Evolutionary conservation across 2,113 vertebrate species (phyloP), one percentile per base, ranked within the genome.

Genomic region (Microcebus ravelobensis): DNA sequence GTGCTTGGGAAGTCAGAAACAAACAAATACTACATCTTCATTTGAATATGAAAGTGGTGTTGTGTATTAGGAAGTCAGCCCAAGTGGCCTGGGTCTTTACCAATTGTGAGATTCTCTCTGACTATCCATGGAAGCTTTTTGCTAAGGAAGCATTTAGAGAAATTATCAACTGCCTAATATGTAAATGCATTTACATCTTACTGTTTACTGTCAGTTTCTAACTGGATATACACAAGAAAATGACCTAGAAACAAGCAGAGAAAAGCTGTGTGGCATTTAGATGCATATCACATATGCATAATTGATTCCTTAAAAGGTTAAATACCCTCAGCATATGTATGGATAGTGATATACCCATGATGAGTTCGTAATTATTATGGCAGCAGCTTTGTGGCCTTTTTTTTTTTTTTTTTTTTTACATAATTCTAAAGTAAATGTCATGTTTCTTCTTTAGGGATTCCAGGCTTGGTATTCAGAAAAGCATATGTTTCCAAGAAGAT

Each of bases 371-470:
- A 91, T 90, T 36, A 21, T 85, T 89, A 50, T 48, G 79, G 55
- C 61, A 68, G 67, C 61, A 63, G 61, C 25, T 63, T 63, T 63
- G 61, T 76, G 59, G 83, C 82, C 17, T 17, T 55, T 42, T 42
- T 42, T 42, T 42, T 42, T 42, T 42, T 42, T 42, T 42, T 95
- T 97, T 90, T 94, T 95, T 97, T 90, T 90, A 77, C 13, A 36
- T 93, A 94, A 90, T 97, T 96, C 95, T 96, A 94, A 97, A 95
- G 94, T 85, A 95, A 96, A 97, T 96, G 97, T 91, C 91, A 93
- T 15, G 10, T 77, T 98, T 95, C 95, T 89, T 94, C 89, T 97
- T 87, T 87, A 91, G 96, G 93, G 86, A 90, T 90, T 96, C 74
- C 52, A 95, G 48, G n/a, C 76, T 87, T 85, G 36, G 59, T n/a